Evolutionary conservation across 2,113 vertebrate species (phyloP), one percentile per base, ranked within the genome.

Genomic region (Platichthys stellatus): DNA sequence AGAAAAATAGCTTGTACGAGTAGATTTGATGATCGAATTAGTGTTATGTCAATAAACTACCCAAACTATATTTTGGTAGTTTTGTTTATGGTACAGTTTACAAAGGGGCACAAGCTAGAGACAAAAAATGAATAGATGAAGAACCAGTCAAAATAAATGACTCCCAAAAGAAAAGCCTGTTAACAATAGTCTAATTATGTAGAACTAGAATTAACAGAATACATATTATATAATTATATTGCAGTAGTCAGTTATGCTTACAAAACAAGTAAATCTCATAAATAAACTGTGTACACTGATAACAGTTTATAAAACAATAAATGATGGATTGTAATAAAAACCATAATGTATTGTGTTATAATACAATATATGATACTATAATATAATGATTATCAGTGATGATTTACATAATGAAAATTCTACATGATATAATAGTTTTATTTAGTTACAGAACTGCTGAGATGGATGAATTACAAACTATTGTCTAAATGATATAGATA

Each of bases 391-490:
- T 51, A 51, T 51, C 17, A 51, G 17, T 51, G 47, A 51, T 51
- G 15, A 18, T 3, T 47, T 47, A 14, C 12, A 15, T 51, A 17
- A 51, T 51, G 8, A 43, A 43, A 3, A 43, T 13, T 40, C 40
- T 18, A 51, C 47, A 51, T 51, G 47, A 51, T 51, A 13, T 13
- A 17, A 18, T 51, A 51, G 5, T 51, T 51, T 1, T 51, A 15
- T 51, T 7, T 51, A 15, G 47, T 18, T 51, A 18, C 4, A 75
- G 14, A 31, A 40, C 8, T 31, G n/a, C 57, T 26, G 5, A 6
- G 49, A 54, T 83, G 74, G 69, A 26, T 69, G 15, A 54, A 69
- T 11, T 35, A 12, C 31, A 70, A 69, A 63, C 28, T 20, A 9
- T 24, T 26, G 8, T 40, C 59, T 56, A 14, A 63, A 40, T n/a